Evolutionary conservation across 2,888 invertebrate species (phyloP), one percentile per base, ranked within the genome.

Genomic region (Pheosia gnoma): DNA sequence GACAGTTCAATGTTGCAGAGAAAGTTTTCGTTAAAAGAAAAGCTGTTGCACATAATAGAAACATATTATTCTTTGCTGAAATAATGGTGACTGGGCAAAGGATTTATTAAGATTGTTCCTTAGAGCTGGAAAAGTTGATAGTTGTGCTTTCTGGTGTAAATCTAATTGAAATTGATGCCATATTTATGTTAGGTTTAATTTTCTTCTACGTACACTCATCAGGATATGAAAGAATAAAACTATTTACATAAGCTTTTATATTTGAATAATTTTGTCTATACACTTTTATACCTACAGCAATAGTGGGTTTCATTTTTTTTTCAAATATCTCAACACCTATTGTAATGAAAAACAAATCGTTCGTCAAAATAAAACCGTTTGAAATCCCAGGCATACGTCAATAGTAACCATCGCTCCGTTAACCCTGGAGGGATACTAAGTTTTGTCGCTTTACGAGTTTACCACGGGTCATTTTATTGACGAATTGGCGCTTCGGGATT

Each of bases 21-120:
- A 76, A 75, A 77, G 63, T 77, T 77, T 77, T 68, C 64, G 77
- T 77, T 77, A 74, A 74, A 74, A 69, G 71, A 58, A 67, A 70
- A 65, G 71, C 64, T 65, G 43, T 65, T 64, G 72, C 71, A 68
- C 61, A 77, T 65, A 68, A 65, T 57, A 66, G 68, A 77, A 77
- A 74, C 69, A 72, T 74, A 75, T 68, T 68, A 65, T 72, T 70
- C 68, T 72, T 68, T 64, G 70, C 65, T 47, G 57, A 65, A 70
- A 63, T 56, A 60, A 57, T 37, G 37, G 58, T 57, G 63, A 63
- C 65, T 47, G 62, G 51, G 64, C 51, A 66, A 65, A 54, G 55
- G 54, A 64, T 69, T 76, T 68, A 66, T 67, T 62, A 66, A 67
- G 71, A 67, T 58, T 64, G 62, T 62, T 70, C 13, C 45, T 68